Evolutionary conservation across 1,140 invertebrate genomes (phyloP).

Genomic region (Gryon sp.): DNA sequence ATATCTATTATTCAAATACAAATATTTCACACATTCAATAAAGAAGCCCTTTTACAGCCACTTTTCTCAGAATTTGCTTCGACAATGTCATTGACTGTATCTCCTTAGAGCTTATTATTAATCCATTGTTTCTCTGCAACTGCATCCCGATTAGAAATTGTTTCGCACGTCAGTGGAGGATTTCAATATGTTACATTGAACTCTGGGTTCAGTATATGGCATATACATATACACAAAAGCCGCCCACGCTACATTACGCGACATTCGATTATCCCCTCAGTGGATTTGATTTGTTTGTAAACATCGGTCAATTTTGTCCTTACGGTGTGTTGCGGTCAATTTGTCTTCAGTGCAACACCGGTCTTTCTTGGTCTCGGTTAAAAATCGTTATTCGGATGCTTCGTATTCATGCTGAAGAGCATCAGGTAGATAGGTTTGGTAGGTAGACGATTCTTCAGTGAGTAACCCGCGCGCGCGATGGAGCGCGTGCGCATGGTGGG

Average conservation of each 20-base stretch:
- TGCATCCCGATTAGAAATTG: slow-evolving; percentile 10
- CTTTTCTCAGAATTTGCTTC: slow-evolving; percentile 1
- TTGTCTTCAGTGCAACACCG: too few species aligned
- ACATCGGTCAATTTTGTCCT: slow-evolving; percentile 5
- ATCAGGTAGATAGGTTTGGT: slow-evolving; percentile 37
- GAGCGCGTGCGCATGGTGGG: slow-evolving; percentile 47
- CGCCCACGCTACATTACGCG: too few species aligned
- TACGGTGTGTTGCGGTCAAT: neutral
- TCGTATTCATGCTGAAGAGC: slow-evolving; percentile 22
- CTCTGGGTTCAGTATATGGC: too few species aligned
- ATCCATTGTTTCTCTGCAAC: slow-evolving; percentile 3
- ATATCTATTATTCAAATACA: too few species aligned
- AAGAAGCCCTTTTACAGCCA: too few species aligned
- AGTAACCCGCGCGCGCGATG: slow-evolving; percentile 1
- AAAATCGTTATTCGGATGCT: slow-evolving; percentile 41
- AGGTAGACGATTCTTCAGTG: slow-evolving; percentile 14
- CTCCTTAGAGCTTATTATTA: slow-evolving; percentile 1
- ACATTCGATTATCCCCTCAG: neutral
- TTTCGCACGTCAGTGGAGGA: neutral
- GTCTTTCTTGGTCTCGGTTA: neutral
- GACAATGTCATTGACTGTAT: neutral
- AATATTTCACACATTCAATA: too few species aligned
- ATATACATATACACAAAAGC: neutral
- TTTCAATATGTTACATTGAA: slow-evolving; percentile 16
- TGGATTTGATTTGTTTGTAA: slow-evolving; percentile 25